These are phyloP conservation scores for rat (Rattus norvegicus) DNA, from an alignment of 2,113 vertebrate genomes.

Conservation along the genomic window DNA sequence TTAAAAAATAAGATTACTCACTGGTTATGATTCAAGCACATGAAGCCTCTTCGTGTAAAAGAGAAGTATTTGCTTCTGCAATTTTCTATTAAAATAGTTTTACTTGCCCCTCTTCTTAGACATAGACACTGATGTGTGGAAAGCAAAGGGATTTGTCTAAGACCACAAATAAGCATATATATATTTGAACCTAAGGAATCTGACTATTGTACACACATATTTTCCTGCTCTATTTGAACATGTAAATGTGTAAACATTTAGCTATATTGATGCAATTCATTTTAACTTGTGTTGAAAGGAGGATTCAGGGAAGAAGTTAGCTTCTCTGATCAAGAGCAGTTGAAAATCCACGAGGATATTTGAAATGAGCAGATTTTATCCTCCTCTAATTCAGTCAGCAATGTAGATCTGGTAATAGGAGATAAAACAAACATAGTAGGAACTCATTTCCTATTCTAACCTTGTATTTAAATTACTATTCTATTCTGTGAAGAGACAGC, in stretches of 20 bases:
- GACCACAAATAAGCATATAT: not conserved
- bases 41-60: not conserved
- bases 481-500: not conserved
- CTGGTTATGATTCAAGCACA: not conserved
- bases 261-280: not conserved
- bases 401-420: not conserved
- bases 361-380: not conserved
- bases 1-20: conserved; percentile 30
- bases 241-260: not conserved
- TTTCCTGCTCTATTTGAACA: not conserved
- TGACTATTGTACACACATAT: not conserved
- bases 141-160: not conserved
- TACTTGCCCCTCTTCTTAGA: not conserved
- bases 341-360: not conserved
- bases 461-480: not conserved
- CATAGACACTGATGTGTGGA: not conserved
- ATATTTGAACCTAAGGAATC: not conserved
- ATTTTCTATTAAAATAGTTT: not conserved
- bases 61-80: not conserved
- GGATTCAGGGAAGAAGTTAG: not conserved
- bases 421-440: not conserved
- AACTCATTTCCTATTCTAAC: not conserved
- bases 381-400: not conserved
- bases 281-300: not conserved
- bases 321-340: not conserved